These are phyloP conservation scores for Chrysemys picta DNA, from an alignment of 2,113 vertebrate species.

Conservation along the genomic window DNA sequence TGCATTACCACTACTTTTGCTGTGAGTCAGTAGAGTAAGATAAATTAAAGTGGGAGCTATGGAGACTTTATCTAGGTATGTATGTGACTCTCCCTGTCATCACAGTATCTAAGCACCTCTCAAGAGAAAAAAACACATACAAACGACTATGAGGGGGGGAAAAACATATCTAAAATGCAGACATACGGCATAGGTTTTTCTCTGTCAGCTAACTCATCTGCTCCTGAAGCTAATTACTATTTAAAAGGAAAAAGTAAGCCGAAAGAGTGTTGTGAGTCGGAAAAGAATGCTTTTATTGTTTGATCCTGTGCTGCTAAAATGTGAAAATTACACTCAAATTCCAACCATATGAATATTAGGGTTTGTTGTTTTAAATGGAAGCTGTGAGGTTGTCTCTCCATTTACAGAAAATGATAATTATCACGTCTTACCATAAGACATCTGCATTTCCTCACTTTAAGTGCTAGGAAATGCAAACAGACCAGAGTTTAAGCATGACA, in stretches of 20 bases:
- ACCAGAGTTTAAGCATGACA: neutral
- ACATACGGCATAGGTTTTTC: neutral
- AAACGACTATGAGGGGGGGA: rapidly evolving
- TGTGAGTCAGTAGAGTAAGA: neutral
- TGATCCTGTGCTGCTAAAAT: neutral
- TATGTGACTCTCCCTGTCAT: neutral
- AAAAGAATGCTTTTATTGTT: neutral
- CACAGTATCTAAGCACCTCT: neutral
- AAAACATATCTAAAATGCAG: neutral
- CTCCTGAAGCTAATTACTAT: neutral
- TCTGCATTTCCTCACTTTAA: constrained; percentile 24
- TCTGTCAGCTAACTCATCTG: neutral
- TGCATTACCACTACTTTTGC: neutral
- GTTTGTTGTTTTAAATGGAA: neutral
- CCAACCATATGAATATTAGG: neutral
- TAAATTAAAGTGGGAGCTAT: neutral
- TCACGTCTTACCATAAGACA: neutral
- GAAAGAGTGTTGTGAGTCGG: neutral
- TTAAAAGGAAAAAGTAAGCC: neutral
- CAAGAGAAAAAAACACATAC: neutral
- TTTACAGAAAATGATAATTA: constrained; percentile 7
- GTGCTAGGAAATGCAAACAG: constrained; percentile 19
- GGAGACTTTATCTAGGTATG: neutral
- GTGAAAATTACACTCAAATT: neutral
- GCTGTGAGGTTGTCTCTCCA: neutral